Evolutionary conservation across 2,113 vertebrate genomes (phyloP).

Genomic region (Tragulus kanchil): DNA sequence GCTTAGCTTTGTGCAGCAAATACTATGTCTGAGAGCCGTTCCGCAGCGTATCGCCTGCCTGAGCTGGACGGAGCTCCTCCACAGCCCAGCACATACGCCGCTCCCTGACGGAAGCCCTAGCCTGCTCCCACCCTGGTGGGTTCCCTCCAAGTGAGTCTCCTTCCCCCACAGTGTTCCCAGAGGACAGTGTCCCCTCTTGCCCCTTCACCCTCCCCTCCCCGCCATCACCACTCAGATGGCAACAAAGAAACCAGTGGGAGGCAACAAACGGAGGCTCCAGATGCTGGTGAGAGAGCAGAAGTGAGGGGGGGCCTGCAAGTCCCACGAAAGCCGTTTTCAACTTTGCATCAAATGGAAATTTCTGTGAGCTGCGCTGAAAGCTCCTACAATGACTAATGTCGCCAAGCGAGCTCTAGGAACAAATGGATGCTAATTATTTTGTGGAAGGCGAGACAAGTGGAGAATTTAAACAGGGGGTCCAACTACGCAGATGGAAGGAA

Average conservation of each 20-base stretch:
- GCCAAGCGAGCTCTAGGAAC: neutral
- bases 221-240: neutral
- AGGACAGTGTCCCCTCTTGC: neutral
- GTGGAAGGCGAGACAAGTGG: conserved; percentile 55
- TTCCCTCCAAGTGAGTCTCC: neutral
- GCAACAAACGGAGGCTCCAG: neutral
- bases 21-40: neutral
- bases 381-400: conserved; percentile 41
- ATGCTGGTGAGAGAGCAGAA: conserved; percentile 43
- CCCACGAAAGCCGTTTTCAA: conserved; percentile 62
- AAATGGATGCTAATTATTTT: conserved; percentile 73
- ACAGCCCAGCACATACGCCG: neutral
- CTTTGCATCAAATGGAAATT: conserved; percentile 65
- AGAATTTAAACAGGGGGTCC: conserved; percentile 66
- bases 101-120: neutral
- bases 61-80: neutral
- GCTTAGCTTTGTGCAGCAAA: neutral
- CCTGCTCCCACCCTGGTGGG: neutral
- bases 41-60: neutral
- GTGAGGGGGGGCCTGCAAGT: neutral
- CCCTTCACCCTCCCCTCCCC: neutral
- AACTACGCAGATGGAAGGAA: conserved; percentile 39
- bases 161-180: neutral
- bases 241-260: conserved; percentile 5
- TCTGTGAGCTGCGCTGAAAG: neutral